Percentiles rank a stretch among this genome's conserved stretches.
These are phyloP conservation scores for Chloroclystis v-ata DNA, from an alignment of 2,888 invertebrate species.

Conservation along the genomic window DNA sequence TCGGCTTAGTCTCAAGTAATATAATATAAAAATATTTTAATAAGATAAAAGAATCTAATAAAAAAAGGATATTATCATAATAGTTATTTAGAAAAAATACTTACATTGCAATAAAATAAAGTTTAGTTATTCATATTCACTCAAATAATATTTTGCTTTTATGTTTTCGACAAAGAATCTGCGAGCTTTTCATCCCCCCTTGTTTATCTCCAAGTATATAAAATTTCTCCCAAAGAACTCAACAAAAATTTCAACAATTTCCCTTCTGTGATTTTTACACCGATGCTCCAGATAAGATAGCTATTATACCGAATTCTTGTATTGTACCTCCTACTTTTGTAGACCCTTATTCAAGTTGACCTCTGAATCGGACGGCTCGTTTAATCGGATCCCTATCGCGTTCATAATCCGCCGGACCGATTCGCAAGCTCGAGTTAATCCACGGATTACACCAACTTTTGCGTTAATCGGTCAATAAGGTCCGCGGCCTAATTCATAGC, in stretches of 20 bases:
- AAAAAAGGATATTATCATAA: no score
- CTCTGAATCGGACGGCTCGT: conserved; percentile 37
- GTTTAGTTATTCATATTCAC: no score
- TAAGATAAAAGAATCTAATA: no score
- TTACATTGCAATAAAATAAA: no score
- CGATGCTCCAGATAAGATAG: not conserved
- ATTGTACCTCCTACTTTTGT: conserved; percentile 8
- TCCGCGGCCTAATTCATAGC: conserved; percentile 25
- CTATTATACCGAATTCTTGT: conserved; percentile 1
- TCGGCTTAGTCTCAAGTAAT: no score
- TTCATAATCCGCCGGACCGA: conserved; percentile 30
- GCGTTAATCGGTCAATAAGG: conserved; percentile 32
- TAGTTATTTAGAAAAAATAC: no score
- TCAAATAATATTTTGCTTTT: no score
- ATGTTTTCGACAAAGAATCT: no score
- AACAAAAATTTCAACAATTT: conserved; percentile 2
- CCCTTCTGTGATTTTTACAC: conserved; percentile 1
- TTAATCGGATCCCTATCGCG: conserved; percentile 40
- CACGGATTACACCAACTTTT: conserved; percentile 31
- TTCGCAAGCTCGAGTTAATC: conserved; percentile 31
- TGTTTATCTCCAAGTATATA: no score
- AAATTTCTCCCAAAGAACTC: not conserved
- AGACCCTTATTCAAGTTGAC: conserved; percentile 20
- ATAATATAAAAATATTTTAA: no score
- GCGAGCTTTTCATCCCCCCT: no score